These are phyloP conservation scores for Agrenia bidenticulata DNA, from an alignment of 2,888 invertebrate species.

Conservation along the genomic window DNA sequence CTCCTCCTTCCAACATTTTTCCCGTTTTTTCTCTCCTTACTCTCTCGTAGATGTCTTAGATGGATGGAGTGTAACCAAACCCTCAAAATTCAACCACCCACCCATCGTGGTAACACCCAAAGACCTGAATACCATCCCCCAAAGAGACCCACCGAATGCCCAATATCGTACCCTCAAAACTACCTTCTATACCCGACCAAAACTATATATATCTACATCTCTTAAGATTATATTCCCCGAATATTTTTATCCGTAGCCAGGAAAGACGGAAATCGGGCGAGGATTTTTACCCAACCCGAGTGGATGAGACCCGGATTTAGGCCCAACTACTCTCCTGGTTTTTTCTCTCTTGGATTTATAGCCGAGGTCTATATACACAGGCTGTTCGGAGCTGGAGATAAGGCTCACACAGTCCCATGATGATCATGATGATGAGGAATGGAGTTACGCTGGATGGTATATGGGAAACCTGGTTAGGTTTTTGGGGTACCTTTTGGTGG, in stretches of 20 bases:
- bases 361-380: no score
- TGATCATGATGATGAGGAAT: slow-evolving; percentile 2
- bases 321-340: no score
- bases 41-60: slow-evolving; percentile 2
- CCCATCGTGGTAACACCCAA: slow-evolving; percentile 33
- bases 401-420: background rate
- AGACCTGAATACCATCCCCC: slow-evolving; percentile 34
- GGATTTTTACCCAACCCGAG: no score
- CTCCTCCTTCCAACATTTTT: slow-evolving; percentile 12
- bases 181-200: background rate
- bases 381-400: no score
- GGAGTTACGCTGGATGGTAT: slow-evolving; percentile 2
- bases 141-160: slow-evolving; percentile 35
- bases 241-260: no score
- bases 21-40: background rate
- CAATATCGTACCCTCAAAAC: slow-evolving; percentile 10
- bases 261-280: no score
- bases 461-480: slow-evolving; percentile 16
- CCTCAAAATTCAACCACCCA: slow-evolving; percentile 27
- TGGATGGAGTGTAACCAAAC: slow-evolving; percentile 13
- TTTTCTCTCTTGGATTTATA: no score
- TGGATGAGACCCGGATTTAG: no score
- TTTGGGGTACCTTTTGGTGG: slow-evolving; percentile 17
- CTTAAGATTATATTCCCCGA: no score
- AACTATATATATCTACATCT: no score